Evolutionary conservation across 2,113 vertebrate genomes (phyloP).

Genomic region (Platanista minor): DNA sequence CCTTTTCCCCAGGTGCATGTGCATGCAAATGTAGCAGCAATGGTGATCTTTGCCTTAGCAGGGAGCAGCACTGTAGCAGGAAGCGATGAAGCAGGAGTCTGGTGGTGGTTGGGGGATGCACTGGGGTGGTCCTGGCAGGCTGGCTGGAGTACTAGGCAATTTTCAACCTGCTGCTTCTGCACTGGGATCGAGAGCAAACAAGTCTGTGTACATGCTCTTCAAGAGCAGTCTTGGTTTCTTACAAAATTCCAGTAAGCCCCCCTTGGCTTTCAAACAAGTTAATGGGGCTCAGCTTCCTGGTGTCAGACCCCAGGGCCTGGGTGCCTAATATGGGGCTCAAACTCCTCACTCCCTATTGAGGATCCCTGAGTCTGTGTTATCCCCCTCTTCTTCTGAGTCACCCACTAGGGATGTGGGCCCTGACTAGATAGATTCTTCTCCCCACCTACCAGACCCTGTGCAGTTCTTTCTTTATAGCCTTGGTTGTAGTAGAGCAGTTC

Average conservation of each 20-base stretch:
- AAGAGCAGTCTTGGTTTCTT: background rate
- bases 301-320: background rate
- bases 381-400: too few species aligned
- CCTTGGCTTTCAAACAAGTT: background rate
- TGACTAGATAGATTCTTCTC: too few species aligned
- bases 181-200: background rate
- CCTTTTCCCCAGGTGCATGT: background rate
- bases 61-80: background rate
- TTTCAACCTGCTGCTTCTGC: background rate
- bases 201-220: background rate
- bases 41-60: background rate
- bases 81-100: background rate
- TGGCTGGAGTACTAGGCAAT: background rate
- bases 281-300: background rate
- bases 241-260: background rate
- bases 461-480: too few species aligned
- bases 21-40: background rate
- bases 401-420: too few species aligned
- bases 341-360: background rate
- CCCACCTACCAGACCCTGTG: too few species aligned
- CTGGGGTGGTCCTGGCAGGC: background rate
- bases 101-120: fast-evolving
- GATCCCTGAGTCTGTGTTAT: background rate
- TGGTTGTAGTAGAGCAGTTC: too few species aligned
- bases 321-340: background rate